Conservation (phyloP, 2,113 vertebrate genomes). For the Zeus faber region DNA sequence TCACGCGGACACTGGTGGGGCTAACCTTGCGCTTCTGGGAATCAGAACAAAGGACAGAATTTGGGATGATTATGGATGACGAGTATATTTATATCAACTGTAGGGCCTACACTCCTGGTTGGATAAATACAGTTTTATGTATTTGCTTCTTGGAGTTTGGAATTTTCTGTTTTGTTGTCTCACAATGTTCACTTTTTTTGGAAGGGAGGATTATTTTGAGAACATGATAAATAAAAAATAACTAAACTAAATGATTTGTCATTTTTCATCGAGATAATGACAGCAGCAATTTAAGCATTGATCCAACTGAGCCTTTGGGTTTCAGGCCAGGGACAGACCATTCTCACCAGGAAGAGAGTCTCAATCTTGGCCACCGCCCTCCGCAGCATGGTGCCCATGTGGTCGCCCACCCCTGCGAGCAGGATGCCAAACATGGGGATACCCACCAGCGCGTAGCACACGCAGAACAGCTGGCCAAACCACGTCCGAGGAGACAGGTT, state of each 20-base stretch:
- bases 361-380: slow-evolving; percentile 85
- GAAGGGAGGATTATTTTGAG: no score
- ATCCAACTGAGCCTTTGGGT: slow-evolving; percentile 1
- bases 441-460: slow-evolving; percentile 87
- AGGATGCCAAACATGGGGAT: slow-evolving; percentile 92
- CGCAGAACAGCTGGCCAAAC: slow-evolving; percentile 84
- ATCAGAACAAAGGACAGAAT: slow-evolving; percentile 13
- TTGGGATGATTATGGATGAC: not conserved
- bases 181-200: no score
- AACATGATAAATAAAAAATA: not conserved
- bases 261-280: not conserved
- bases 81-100: not conserved
- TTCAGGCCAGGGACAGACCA: slow-evolving; percentile 27
- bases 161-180: no score
- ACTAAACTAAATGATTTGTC: not conserved
- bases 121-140: not conserved
- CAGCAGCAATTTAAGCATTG: not conserved
- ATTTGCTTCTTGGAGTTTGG: not conserved
- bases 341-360: slow-evolving; percentile 85
- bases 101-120: not conserved
- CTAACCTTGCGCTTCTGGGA: slow-evolving; percentile 81
- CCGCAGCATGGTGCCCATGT: slow-evolving; percentile 83
- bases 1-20: slow-evolving; percentile 79
- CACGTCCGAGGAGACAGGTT: slow-evolving; percentile 82
- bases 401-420: slow-evolving; percentile 87